Evolutionary conservation across 2,113 vertebrate genomes (phyloP).

Genomic region (Talpa occidentalis): DNA sequence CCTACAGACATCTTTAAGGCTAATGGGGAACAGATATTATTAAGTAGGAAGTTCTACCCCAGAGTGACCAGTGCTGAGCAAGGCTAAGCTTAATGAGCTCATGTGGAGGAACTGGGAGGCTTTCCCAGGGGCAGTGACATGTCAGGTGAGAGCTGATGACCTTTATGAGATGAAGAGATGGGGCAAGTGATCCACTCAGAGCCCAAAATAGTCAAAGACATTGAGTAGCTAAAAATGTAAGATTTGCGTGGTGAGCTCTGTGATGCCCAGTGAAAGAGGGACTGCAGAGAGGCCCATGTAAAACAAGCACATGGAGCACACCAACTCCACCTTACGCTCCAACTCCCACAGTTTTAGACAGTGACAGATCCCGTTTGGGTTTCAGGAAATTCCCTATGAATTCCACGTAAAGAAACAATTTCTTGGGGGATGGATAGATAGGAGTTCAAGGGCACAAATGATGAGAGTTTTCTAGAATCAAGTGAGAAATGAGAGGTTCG

Average conservation of each 20-base stretch:
- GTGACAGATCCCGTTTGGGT: background rate
- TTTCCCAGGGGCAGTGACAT: background rate
- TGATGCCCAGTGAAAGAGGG: background rate
- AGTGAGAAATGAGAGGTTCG: background rate
- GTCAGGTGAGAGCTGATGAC: background rate
- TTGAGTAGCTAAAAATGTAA: background rate
- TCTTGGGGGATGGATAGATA: background rate
- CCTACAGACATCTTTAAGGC: background rate
- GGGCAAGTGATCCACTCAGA: background rate
- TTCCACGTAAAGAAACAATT: background rate
- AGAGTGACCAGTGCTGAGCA: background rate
- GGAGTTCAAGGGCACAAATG: background rate
- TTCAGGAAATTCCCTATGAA: background rate
- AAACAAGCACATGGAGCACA: background rate
- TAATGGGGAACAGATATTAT: background rate
- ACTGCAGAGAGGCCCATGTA: background rate
- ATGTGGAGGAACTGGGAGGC: too few species aligned
- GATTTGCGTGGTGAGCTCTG: fast-evolving
- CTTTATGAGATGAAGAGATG: background rate
- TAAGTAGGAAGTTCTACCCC: background rate
- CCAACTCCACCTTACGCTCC: background rate
- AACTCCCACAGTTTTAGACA: background rate
- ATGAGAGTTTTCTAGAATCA: background rate
- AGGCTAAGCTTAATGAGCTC: background rate
- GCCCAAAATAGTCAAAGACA: background rate